phyloP scores from a whole-genome alignment of 1,140 invertebrate species.

The Contarinia nasturtii region DNA sequence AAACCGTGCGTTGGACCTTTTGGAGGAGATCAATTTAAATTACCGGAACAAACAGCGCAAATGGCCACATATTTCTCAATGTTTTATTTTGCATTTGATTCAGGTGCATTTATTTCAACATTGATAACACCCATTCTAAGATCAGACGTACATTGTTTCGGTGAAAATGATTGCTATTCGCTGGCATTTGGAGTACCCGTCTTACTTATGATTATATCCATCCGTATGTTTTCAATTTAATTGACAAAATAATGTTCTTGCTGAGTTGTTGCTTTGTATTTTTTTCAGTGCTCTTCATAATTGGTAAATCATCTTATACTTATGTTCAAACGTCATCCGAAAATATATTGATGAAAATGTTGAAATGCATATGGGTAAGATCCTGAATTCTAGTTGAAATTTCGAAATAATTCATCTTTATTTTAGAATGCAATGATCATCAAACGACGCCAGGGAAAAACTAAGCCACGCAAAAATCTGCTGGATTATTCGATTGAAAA shows the following conservation, averaged over 20 bases:
- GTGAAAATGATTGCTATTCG: slow-evolving; percentile 45
- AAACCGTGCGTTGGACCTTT: slow-evolving; percentile 72
- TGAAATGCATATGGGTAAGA: no score
- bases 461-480: slow-evolving; percentile 37
- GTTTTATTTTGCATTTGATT: slow-evolving; percentile 68
- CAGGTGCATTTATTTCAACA: slow-evolving; percentile 57
- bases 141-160: slow-evolving; percentile 48
- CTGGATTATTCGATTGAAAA: slow-evolving; percentile 61
- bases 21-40: slow-evolving; percentile 60
- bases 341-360: no score
- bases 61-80: slow-evolving; percentile 54
- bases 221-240: slow-evolving; percentile 47
- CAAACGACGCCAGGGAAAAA: slow-evolving; percentile 22
- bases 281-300: no score
- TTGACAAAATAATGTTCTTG: no score
- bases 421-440: not conserved
- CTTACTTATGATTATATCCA: slow-evolving; percentile 43
- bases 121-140: slow-evolving; percentile 56
- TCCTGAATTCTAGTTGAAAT: no score
- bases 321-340: no score
- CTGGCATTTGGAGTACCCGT: slow-evolving; percentile 68
- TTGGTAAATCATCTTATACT: no score
- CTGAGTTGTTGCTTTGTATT: no score
- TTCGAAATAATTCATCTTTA: not conserved
- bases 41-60: slow-evolving; percentile 36